Conservation (phyloP, 2,113 vertebrate genomes). For the Oryctolagus cuniculus region DNA sequence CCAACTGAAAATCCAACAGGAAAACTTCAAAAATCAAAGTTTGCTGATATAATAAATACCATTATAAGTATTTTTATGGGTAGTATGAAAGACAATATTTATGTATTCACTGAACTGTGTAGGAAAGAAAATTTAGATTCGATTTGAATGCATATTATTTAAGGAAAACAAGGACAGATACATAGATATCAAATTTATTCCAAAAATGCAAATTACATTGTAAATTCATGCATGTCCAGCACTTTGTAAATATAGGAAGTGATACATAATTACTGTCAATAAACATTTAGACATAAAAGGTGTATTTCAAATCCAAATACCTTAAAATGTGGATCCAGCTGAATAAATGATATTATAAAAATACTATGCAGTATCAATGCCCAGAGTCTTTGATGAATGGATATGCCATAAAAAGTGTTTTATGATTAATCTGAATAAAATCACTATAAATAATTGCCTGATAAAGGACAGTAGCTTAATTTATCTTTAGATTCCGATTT, state of each 20-base stretch:
- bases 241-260: conserved; percentile 12
- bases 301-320: conserved; percentile 26
- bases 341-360: background rate
- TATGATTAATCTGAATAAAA: background rate
- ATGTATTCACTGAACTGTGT: background rate
- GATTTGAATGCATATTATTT: background rate
- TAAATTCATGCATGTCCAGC: background rate
- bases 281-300: background rate
- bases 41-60: conserved; percentile 17
- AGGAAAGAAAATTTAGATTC: conserved; percentile 19
- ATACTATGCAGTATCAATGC: background rate
- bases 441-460: background rate
- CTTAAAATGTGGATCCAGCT: background rate
- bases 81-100: background rate
- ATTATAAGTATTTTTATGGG: background rate
- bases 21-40: background rate
- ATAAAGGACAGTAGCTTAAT: background rate
- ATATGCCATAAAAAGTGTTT: background rate
- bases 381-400: background rate
- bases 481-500: conserved; percentile 1
- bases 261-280: background rate
- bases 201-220: background rate
- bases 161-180: conserved; percentile 8
- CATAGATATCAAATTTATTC: background rate
- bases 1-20: background rate